phyloP scores from a whole-genome alignment of 2,888 invertebrate species.

The Acleris sparsana region DNA sequence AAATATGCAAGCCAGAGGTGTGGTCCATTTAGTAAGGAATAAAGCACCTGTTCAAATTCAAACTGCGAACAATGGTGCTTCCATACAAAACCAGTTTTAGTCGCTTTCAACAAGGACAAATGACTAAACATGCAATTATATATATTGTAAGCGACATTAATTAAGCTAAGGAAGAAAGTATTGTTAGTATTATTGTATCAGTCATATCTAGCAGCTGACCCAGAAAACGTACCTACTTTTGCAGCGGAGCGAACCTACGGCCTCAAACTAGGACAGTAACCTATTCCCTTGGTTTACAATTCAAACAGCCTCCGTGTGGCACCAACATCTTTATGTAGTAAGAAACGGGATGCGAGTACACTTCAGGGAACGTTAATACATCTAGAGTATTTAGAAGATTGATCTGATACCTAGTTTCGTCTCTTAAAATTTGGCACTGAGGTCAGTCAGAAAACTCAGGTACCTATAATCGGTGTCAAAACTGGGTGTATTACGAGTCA shows the following conservation, averaged over 20 bases:
- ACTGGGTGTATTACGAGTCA: not conserved
- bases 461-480: slow-evolving; percentile 20
- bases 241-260: slow-evolving; percentile 21
- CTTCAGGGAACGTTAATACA: too few species aligned
- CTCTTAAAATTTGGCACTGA: too few species aligned
- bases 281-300: slow-evolving; percentile 63
- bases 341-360: too few species aligned
- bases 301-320: slow-evolving; percentile 42
- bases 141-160: slow-evolving; percentile 2
- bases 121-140: slow-evolving; percentile 39
- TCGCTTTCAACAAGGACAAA: slow-evolving; percentile 39
- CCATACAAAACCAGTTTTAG: slow-evolving; percentile 36
- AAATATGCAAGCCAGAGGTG: slow-evolving; percentile 19
- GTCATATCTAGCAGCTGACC: not conserved
- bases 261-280: slow-evolving; percentile 61
- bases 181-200: too few species aligned
- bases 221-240: slow-evolving; percentile 37
- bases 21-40: slow-evolving; percentile 19
- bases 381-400: too few species aligned
- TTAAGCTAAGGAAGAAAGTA: too few species aligned
- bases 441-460: too few species aligned
- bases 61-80: slow-evolving; percentile 22
- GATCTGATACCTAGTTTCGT: too few species aligned
- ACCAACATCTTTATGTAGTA: too few species aligned
- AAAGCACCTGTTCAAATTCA: slow-evolving; percentile 38